Base-by-base conservation (phyloP, 2,888 invertebrate genomes). In the Unio pictorum region DNA sequence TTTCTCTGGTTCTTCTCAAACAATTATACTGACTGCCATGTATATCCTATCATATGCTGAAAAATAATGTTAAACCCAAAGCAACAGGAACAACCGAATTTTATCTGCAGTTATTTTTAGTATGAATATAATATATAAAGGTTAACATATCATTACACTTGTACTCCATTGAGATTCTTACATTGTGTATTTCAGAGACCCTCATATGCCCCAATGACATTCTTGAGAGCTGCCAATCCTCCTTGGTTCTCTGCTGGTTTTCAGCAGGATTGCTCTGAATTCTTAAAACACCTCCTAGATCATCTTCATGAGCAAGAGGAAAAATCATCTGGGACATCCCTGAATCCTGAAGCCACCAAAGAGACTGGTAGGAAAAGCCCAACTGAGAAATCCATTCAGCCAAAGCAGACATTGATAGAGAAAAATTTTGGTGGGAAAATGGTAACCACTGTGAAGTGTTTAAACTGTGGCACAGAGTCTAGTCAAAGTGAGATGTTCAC, bases 261-360 rank as follows among this genome's bases (percentile, higher is more conserved):
- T 75, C 96, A 96, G 84, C 96, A 96, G 85, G 96, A 96, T 84
- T 95, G 96, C 89, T 95, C 95, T 0, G 96, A 96, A 90, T 96
- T 95, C 90, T 91, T 96, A 68, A 94, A 94, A 64, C 95, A 85
- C 92, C 92, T 95, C 17, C 91, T 95, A 81, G 94, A 94, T 87
- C 91, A 93, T 69, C 89, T 96, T 68, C 94, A 95, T 75, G 95
- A 95, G 75, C 94, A 95, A 82, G 94, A 94, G 72, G 73, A 23
- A 34, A 72, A 30, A 26, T 55, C n/a, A 26, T 55, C 23, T 57
- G 26, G 26, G 61, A 62, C n/a, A 20, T 62, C 68, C 28, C 45
- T 55, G 55, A 57, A 56, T 15, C 18, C 61, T 18, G 64, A 65
- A 26, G 28, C 34, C 5, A 23, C 45, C 23, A 75, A 65, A 63